phyloP scores from a whole-genome alignment of 2,888 invertebrate species.

The Digitonthophagus gazella region DNA sequence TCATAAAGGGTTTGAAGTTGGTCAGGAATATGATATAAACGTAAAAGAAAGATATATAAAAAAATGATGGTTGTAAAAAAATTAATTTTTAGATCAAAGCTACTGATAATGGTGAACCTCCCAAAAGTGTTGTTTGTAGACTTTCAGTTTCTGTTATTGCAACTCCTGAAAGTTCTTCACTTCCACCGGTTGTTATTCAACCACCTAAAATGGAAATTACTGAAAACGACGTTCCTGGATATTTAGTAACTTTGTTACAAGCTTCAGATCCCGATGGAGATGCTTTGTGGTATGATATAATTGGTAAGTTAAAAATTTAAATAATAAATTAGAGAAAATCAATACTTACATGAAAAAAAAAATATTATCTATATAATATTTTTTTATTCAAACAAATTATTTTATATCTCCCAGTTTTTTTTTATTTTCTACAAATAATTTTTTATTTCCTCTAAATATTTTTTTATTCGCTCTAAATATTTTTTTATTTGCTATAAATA shows the following conservation, averaged over 20 bases:
- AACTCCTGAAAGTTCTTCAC: conserved; percentile 58
- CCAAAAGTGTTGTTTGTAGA: conserved; percentile 72
- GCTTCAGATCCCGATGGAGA: conserved; percentile 86
- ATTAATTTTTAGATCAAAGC: conserved; percentile 65
- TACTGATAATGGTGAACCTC: conserved; percentile 74
- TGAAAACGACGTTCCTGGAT: conserved; percentile 84
- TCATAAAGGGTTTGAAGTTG: conserved; percentile 67
- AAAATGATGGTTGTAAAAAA: neutral
- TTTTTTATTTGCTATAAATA: too few species aligned
- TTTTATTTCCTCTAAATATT: too few species aligned
- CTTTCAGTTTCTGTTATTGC: conserved; percentile 68
- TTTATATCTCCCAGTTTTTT: too few species aligned
- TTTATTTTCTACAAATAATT: too few species aligned
- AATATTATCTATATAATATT: neutral
- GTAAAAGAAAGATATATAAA: conserved; percentile 51
- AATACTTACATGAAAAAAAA: neutral
- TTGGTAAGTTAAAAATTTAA: conserved; percentile 60
- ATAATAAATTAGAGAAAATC: neutral
- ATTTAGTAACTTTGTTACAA: conserved; percentile 80
- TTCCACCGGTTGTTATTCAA: conserved; percentile 62
- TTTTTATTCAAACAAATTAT: too few species aligned
- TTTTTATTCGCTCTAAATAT: too few species aligned
- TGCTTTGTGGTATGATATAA: conserved; percentile 87
- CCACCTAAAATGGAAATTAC: conserved; percentile 73
- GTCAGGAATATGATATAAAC: conserved; percentile 65